These are phyloP conservation scores for Tineola bisselliella DNA, from an alignment of 2,888 invertebrate species.

Conservation along the genomic window DNA sequence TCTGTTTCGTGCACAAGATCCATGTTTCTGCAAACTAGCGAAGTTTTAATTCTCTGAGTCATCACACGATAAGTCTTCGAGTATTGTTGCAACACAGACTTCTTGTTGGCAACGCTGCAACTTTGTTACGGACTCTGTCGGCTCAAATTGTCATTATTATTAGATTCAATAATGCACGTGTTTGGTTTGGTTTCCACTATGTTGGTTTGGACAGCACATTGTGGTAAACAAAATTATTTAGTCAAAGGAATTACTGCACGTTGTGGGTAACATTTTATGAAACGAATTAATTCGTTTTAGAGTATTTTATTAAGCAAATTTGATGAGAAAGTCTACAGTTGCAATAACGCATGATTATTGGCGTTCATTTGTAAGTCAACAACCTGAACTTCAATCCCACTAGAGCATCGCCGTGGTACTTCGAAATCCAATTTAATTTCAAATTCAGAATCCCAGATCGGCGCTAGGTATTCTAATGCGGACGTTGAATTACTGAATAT, in stretches of 20 bases:
- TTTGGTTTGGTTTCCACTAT: neutral
- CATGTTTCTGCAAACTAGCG: slow-evolving; percentile 42
- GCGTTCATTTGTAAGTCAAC: slow-evolving; percentile 19
- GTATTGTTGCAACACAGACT: slow-evolving; percentile 18
- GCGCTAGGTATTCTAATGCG: slow-evolving; percentile 8
- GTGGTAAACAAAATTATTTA: neutral
- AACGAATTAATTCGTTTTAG: too few species aligned
- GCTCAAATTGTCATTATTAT: slow-evolving; percentile 13
- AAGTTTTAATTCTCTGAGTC: slow-evolving; percentile 50
- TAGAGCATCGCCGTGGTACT: neutral
- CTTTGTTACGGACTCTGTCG: slow-evolving; percentile 19
- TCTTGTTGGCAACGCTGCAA: slow-evolving; percentile 25
- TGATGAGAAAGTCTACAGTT: neutral
- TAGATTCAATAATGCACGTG: neutral
- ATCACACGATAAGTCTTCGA: slow-evolving; percentile 15
- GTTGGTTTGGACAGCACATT: neutral
- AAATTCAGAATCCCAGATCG: slow-evolving; percentile 22
- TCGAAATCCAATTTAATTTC: slow-evolving; percentile 31
- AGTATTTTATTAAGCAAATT: too few species aligned
- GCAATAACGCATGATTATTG: neutral
- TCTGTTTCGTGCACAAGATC: slow-evolving; percentile 23
- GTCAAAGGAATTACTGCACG: neutral
- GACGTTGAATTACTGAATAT: slow-evolving; percentile 2
- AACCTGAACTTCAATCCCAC: slow-evolving; percentile 15
- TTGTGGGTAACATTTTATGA: too few species aligned